Evolutionary conservation across 1,140 invertebrate genomes (phyloP).

Genomic region (Lordiphosa mommai): DNA sequence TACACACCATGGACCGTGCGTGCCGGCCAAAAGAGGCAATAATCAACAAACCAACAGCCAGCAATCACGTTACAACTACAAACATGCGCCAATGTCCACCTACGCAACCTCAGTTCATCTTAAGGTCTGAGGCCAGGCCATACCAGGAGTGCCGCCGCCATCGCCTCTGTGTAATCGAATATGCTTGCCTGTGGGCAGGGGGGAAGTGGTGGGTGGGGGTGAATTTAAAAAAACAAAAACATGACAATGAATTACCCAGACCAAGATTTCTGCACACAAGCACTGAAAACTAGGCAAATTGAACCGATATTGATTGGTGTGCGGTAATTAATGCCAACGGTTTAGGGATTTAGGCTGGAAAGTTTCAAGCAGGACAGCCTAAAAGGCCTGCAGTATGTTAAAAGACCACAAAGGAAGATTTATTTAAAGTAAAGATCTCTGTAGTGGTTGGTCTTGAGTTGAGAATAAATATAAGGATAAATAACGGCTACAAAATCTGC

Average conservation of each 20-base stretch:
- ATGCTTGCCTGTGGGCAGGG: slow-evolving; percentile 19
- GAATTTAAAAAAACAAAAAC: slow-evolving; percentile 37
- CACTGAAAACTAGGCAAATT: slow-evolving; percentile 13
- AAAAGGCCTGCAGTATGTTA: not conserved
- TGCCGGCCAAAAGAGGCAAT: slow-evolving; percentile 39
- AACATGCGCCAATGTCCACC: slow-evolving; percentile 54
- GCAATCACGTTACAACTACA: slow-evolving; percentile 47
- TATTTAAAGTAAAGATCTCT: too few relatives aligned
- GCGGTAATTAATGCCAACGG: slow-evolving; percentile 1
- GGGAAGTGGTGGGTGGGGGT: slow-evolving; percentile 11
- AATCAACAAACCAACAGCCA: slow-evolving; percentile 57
- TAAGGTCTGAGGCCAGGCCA: slow-evolving; percentile 1
- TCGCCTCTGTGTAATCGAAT: slow-evolving; percentile 35
- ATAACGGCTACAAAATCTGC: too few relatives aligned
- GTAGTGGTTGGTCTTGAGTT: too few relatives aligned
- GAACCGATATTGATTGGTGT: slow-evolving; percentile 2
- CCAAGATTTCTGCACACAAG: slow-evolving; percentile 50
- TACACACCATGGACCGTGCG: slow-evolving; percentile 32
- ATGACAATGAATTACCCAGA: slow-evolving; percentile 18
- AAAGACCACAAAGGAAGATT: too few relatives aligned
- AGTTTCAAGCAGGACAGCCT: not conserved
- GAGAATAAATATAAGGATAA: too few relatives aligned
- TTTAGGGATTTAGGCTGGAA: not conserved
- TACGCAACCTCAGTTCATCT: slow-evolving; percentile 49
- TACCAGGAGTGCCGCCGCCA: slow-evolving; percentile 10